Conservation (phyloP, 2,797 vertebrate species). For the Trachurus trachurus region DNA sequence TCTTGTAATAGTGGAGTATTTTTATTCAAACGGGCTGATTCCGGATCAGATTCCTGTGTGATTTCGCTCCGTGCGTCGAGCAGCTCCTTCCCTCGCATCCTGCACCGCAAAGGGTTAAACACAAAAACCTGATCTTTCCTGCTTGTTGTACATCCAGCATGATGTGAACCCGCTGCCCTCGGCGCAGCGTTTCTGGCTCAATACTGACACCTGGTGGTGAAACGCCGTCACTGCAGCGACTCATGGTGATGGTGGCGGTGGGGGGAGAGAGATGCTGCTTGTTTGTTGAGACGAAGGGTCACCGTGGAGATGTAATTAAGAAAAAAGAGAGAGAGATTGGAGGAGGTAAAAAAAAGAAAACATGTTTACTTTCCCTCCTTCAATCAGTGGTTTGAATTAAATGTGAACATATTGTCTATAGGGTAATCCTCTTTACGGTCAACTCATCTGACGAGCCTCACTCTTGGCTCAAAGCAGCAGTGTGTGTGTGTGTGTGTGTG, state of each 20-base stretch:
- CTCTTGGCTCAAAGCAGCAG: slow-evolving; percentile 18
- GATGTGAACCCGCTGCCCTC: slow-evolving; percentile 49
- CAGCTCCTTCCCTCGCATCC: background rate
- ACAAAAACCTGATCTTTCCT: slow-evolving; percentile 21
- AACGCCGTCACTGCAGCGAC: background rate
- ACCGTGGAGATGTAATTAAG: too few relatives aligned
- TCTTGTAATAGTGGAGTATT: background rate
- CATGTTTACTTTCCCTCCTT: background rate
- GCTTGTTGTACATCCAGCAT: slow-evolving; percentile 19
- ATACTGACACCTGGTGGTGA: slow-evolving; percentile 46
- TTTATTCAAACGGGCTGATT: background rate
- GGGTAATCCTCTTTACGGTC: slow-evolving; percentile 57
- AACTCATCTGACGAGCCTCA: slow-evolving; percentile 30
- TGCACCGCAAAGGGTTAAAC: slow-evolving; percentile 54
- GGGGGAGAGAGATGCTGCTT: too few relatives aligned
- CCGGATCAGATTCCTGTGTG: background rate
- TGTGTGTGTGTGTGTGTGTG: background rate
- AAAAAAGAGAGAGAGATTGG: background rate
- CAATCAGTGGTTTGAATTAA: background rate
- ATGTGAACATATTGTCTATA: slow-evolving; percentile 14
- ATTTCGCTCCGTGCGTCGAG: background rate
- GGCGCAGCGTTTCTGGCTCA: slow-evolving; percentile 19
- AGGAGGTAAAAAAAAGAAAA: too few relatives aligned
- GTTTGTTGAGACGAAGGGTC: background rate
- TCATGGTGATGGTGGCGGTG: too few relatives aligned